phyloP scores from a whole-genome alignment of 2,888 invertebrate species.

The Listrodromus nycthemerus region DNA sequence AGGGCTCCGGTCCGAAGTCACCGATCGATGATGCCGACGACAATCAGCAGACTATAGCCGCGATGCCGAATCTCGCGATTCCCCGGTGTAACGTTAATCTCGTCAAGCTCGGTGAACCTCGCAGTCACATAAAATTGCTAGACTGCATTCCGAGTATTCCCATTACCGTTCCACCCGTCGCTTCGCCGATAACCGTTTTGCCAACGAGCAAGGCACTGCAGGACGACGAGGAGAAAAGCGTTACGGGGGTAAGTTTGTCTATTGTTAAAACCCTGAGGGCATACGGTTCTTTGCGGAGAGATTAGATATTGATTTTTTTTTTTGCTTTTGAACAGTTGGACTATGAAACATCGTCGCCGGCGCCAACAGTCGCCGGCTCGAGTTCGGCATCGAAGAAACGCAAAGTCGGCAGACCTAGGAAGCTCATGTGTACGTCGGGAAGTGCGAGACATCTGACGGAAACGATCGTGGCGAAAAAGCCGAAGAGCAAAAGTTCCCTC shows the following conservation, averaged over 20 bases:
- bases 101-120: conserved; percentile 79
- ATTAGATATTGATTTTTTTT: neutral
- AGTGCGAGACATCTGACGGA: conserved; percentile 88
- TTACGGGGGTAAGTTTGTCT: conserved; percentile 60
- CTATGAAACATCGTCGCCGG: conserved; percentile 77
- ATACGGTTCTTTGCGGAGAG: conserved; percentile 29
- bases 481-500: conserved; percentile 89
- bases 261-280: neutral
- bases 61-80: conserved; percentile 71
- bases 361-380: conserved; percentile 74
- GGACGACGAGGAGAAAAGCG: conserved; percentile 77
- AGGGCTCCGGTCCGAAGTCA: conserved; percentile 71
- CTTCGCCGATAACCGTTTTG: conserved; percentile 74
- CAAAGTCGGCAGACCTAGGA: conserved; percentile 93
- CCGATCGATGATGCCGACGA: conserved; percentile 65
- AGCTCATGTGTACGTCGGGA: conserved; percentile 87
- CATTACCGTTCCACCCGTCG: conserved; percentile 76
- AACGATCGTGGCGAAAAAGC: conserved; percentile 93
- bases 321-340: conserved; percentile 68
- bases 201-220: conserved; percentile 70
- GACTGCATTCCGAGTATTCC: conserved; percentile 81
- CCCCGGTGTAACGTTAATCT: conserved; percentile 81
- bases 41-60: conserved; percentile 63
- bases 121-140: conserved; percentile 81
- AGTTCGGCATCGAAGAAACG: conserved; percentile 89